Evolutionary conservation across 2,113 vertebrate genomes (phyloP).

Genomic region (Pithys albifrons): DNA sequence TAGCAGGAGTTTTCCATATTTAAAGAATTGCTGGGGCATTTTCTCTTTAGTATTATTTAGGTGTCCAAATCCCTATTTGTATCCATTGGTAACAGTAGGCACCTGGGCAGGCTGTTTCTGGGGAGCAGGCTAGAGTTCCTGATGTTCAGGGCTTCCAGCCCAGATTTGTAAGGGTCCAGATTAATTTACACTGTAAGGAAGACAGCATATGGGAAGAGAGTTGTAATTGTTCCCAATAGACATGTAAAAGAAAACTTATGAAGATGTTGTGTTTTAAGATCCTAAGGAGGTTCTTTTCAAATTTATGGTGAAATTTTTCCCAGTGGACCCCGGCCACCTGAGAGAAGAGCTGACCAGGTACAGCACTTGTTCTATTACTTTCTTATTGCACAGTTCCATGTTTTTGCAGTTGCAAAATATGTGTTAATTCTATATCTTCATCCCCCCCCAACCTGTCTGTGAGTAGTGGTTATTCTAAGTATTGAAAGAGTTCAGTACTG

Average conservation of each 20-base stretch:
- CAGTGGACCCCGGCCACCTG: conserved; percentile 93
- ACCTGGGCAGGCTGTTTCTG: background rate
- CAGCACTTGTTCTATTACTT: conserved; percentile 24
- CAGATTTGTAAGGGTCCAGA: background rate
- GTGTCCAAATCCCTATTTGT: rapidly evolving
- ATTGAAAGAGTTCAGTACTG: background rate
- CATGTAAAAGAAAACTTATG: conserved; percentile 75
- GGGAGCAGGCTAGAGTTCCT: background rate
- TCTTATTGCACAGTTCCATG: background rate
- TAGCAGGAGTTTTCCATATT: background rate
- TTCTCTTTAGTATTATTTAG: background rate
- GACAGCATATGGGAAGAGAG: background rate
- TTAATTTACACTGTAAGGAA: background rate
- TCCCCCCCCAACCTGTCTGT: background rate
- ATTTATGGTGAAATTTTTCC: conserved; percentile 99
- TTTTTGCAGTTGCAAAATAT: background rate
- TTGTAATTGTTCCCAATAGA: conserved; percentile 66
- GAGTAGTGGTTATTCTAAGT: background rate
- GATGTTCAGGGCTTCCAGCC: background rate
- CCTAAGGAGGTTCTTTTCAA: conserved; percentile 91
- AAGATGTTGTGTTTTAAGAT: conserved; percentile 83
- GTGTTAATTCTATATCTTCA: background rate
- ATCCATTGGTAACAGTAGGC: background rate
- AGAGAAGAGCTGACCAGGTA: conserved; percentile 94
- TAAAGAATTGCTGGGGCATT: background rate